Conservation (phyloP, 2,113 vertebrate genomes). For the Vireo altiloquus region DNA sequence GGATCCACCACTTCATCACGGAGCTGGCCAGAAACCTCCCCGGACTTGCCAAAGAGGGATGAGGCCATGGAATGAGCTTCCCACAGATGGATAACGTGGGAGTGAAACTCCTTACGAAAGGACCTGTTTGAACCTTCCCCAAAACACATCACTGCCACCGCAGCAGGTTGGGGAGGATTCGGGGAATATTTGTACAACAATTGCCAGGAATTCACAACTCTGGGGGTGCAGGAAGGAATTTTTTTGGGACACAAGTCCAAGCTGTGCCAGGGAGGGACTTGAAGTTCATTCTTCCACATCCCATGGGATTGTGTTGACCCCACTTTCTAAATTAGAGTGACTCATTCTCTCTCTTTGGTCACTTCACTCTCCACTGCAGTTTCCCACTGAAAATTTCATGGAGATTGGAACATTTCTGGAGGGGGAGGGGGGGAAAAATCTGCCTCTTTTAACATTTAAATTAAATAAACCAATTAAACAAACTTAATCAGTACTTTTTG, state of each 20-base stretch:
- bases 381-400: not conserved
- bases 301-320: not conserved
- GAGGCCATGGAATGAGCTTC: constrained; percentile 53
- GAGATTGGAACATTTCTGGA: not conserved
- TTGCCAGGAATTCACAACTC: not conserved
- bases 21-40: not conserved
- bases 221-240: not conserved
- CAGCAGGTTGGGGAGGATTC: not conserved
- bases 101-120: not conserved
- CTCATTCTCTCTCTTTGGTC: not conserved
- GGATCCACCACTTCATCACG: not conserved
- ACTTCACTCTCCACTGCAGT: not conserved
- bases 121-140: not conserved
- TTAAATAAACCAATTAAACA: not conserved
- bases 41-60: constrained; percentile 23
- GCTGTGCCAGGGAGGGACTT: not conserved
- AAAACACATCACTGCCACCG: not conserved
- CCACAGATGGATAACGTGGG: not conserved
- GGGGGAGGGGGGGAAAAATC: too few relatives aligned
- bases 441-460: not conserved
- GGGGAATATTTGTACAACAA: not conserved
- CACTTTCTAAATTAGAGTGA: not conserved
- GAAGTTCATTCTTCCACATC: not conserved
- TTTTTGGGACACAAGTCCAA: not conserved
- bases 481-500: not conserved